Conservation (phyloP, 2,888 invertebrate species). For the Yponomeuta evonymella region DNA sequence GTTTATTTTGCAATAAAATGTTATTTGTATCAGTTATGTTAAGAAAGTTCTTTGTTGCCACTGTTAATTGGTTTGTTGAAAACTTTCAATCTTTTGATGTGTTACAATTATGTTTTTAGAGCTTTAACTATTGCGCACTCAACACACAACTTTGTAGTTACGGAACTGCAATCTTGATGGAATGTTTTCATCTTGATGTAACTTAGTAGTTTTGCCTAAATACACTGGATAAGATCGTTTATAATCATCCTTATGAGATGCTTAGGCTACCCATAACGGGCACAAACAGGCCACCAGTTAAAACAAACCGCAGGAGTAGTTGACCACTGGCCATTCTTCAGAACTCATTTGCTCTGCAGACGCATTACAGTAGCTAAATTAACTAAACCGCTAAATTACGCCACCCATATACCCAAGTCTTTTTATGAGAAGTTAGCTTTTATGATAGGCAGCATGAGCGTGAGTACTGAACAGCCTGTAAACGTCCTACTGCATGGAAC, state of each 20-base stretch:
- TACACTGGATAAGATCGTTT: no score
- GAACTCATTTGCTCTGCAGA: background rate
- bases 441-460: no score
- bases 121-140: no score
- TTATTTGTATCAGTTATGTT: background rate
- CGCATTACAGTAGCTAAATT: background rate
- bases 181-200: no score
- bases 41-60: background rate
- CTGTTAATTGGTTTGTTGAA: background rate
- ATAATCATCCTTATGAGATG: background rate
- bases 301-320: background rate
- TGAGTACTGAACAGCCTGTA: no score
- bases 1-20: background rate
- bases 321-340: background rate
- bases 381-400: background rate
- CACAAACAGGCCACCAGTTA: background rate
- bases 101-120: no score
- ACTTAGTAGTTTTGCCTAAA: no score
- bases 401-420: background rate
- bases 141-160: no score
- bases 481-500: no score
- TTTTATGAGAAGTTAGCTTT: background rate
- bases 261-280: background rate
- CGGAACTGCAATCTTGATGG: no score
- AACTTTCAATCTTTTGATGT: no score